phyloP scores from a whole-genome alignment of 2,797 vertebrate genomes.

The Brachyrhaphis roseni region DNA sequence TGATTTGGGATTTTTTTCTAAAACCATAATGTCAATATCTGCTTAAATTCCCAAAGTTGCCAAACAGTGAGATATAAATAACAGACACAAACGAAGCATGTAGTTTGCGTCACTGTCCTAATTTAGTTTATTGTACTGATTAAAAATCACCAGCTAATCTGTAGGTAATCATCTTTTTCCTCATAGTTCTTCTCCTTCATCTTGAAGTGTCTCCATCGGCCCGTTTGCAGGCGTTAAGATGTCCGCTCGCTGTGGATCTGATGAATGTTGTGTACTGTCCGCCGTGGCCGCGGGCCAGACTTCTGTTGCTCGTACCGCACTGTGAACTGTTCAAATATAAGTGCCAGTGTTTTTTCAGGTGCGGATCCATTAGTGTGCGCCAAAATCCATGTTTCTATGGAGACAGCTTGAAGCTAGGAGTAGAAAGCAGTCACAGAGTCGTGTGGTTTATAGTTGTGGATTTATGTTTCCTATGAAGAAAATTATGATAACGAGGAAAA shows the following conservation, averaged over 20 bases:
- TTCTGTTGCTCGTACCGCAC: slow-evolving; percentile 69
- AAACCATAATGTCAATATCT: not conserved
- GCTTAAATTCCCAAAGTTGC: not conserved
- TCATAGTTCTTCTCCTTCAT: not conserved
- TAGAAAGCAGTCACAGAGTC: slow-evolving; percentile 66
- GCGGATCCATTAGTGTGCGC: slow-evolving; percentile 66
- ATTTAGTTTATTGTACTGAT: not conserved
- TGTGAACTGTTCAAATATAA: slow-evolving; percentile 77
- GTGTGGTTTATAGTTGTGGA: slow-evolving; percentile 27
- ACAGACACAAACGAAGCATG: not conserved
- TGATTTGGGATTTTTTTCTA: not conserved
- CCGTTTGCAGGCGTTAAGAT: slow-evolving; percentile 69
- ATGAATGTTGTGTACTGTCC: slow-evolving; percentile 69
- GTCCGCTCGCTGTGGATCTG: slow-evolving; percentile 67
- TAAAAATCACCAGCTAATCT: not conserved
- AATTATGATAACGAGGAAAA: not conserved
- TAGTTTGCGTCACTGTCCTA: not conserved
- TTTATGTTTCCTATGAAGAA: not conserved
- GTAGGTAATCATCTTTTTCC: not conserved
- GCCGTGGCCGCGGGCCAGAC: slow-evolving; percentile 70
- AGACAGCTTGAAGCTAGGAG: slow-evolving; percentile 68
- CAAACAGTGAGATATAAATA: not conserved
- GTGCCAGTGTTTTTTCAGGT: slow-evolving; percentile 89
- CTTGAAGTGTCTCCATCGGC: slow-evolving; percentile 40
- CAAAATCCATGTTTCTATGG: slow-evolving; percentile 75